Base-by-base conservation (phyloP, 2,888 invertebrate genomes). In the Leptopilina myrica region DNA sequence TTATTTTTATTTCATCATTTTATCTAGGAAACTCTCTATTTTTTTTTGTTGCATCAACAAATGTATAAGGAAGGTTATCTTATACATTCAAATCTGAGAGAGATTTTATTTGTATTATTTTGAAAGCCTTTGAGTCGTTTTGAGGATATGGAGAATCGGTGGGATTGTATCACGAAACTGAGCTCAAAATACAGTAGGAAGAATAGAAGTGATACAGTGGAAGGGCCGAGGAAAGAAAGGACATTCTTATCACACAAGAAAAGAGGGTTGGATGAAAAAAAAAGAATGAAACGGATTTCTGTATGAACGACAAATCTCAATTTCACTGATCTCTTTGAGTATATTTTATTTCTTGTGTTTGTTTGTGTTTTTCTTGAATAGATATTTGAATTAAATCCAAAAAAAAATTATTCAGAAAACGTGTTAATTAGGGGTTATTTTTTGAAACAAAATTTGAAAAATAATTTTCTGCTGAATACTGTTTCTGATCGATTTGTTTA, bases 221-320 rank as follows among this genome's bases (percentile, higher is more conserved):
- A 76, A 49, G 76, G 76, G 12, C 73, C 56, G 53, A 73, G 33
- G 26, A 40, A 64, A 64, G 76, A 43, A 76, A 15, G 14, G 62
- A 64, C 76, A 56, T 79, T 77, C 73, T 62, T 79, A 81, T 81
- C 81, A 65, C 66, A 80, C 79, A 78, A 81, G 77, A 78, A 81
- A 77, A 76, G 77, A 75, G 49, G 9, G 49, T 33, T 33, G 3
- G 33, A 5, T 2, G 2, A 78, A 81, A 78, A 78, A 76, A 76
- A 76, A 79, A 79, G 78, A 81, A 78, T 77, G 49, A 81, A 78
- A 76, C 76, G 75, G 77, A 43, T 62, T 76, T 62, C 79, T 65
- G 80, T 77, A 81, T 79, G 78, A 76, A 80, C 79, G 79, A 79
- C 56, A 78, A 80, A 81, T 83, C 80, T 77, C 81, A 78, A 78